phyloP scores from a whole-genome alignment of 2,888 invertebrate genomes.

The Petrolisthes manimaculis region DNA sequence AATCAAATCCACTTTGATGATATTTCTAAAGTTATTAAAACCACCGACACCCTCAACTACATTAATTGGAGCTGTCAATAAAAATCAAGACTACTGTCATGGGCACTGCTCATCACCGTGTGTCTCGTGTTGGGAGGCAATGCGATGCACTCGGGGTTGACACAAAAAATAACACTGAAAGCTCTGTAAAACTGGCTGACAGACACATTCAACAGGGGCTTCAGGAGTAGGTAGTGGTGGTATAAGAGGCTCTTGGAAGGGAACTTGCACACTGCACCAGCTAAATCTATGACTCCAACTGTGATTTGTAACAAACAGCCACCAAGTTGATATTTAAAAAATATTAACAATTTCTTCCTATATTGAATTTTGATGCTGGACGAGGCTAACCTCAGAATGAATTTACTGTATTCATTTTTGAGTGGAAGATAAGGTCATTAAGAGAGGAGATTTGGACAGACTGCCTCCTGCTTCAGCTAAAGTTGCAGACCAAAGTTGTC shows the following conservation, averaged over 20 bases:
- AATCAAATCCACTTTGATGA: too few species aligned
- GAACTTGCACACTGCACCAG: not conserved
- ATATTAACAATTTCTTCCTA: not conserved
- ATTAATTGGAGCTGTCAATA: not conserved
- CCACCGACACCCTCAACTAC: not conserved
- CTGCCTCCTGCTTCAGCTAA: not conserved
- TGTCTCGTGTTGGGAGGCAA: not conserved
- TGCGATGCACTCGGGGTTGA: not conserved
- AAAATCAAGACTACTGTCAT: not conserved
- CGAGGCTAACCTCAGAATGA: not conserved
- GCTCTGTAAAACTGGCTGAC: conserved; percentile 1
- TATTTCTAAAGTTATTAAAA: too few species aligned
- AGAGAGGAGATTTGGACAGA: conserved; percentile 1
- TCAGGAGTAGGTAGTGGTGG: not conserved
- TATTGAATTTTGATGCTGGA: conserved; percentile 2
- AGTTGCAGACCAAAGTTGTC: too few species aligned
- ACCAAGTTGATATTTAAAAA: conserved; percentile 7
- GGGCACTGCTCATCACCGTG: not conserved
- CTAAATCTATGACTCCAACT: conserved; percentile 13
- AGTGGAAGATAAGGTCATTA: conserved; percentile 6
- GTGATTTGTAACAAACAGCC: conserved; percentile 13
- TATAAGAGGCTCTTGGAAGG: not conserved
- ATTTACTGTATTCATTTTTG: not conserved
- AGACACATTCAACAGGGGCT: not conserved
- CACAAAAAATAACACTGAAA: conserved; percentile 15